Conservation (phyloP, 2,113 vertebrate species). For the Pangasianodon gigas region DNA sequence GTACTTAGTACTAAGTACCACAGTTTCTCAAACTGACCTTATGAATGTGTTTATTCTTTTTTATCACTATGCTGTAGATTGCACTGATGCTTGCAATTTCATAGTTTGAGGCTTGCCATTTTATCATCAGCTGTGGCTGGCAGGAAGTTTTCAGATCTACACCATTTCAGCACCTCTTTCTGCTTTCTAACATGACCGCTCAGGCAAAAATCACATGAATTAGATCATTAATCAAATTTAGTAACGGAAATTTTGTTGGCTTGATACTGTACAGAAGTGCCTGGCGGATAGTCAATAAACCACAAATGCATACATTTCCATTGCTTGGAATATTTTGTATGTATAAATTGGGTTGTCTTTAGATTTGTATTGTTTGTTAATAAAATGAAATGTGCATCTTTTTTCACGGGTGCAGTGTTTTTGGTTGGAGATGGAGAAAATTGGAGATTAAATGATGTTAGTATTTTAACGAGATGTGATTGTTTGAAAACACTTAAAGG, state of each 20-base stretch:
- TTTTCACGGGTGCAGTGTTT: neutral
- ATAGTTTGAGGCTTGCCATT: neutral
- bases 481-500: neutral
- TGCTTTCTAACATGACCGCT: neutral
- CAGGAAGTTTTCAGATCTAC: neutral
- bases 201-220: neutral
- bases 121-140: neutral
- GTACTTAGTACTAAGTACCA: neutral
- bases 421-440: neutral
- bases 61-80: neutral
- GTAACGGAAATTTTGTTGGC: neutral
- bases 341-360: neutral
- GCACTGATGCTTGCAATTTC: neutral
- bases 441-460: neutral
- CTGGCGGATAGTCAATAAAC: neutral
- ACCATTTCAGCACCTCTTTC: neutral
- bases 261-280: conserved; percentile 1
- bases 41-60: neutral
- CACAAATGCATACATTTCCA: neutral
- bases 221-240: neutral
- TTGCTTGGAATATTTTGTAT: neutral
- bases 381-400: neutral
- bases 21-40: neutral
- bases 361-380: conserved; percentile 9
- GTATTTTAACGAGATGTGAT: neutral